Base-by-base conservation (phyloP, 2,113 vertebrate genomes). In the Ctenomys sociabilis region DNA sequence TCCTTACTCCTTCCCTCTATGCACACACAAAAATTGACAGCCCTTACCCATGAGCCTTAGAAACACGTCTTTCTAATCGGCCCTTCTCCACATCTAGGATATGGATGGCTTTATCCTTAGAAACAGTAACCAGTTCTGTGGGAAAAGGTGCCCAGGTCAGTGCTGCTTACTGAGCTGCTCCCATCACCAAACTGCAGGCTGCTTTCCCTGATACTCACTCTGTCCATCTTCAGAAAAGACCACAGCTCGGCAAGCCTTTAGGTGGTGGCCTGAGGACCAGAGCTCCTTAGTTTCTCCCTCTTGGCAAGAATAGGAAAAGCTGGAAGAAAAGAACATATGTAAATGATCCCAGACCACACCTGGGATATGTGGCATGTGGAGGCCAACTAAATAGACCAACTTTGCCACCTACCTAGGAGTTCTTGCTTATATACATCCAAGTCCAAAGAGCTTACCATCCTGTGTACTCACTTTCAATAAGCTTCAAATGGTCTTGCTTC, bases 181-280 rank as follows among this genome's bases (percentile, higher is more conserved):
- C 83, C 68, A 4, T 2, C 28, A 82, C 54, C 81, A 2, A 11
- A 66, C 1, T 19, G 61, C 80, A 52, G 54, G 85, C 57, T 85
- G 64, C 73, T 43, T 40, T 88, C 57, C 91, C 81, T 19, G 66
- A 0, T 52, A 97, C 99, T 98, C 91, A 99, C 99, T 99, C 59
- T 98, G 98, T 13, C 99, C 99, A 88, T 99, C 99, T 26, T 92
- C 98, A 43, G 99, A 99, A 97, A 99, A 99, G 43, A 98, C 98
- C 22, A 99, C 97, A 49, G 99, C 99, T 85, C 99, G 98, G 98
- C 99, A 99, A 49, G 99, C 99, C 98, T 99, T 99, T 64, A 99
- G 98, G 97, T 99, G 99, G 98, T 99, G 99, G 0, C 99, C 99
- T 19, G 99, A 99, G 0, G 99, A 99, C 99, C 99, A 99, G 61